A percentile compares a stretch with the other conserved stretches of the same genome.
Evolutionary conservation across 2,113 vertebrate species (phyloP).

Genomic region (Peucedramus taeniatus): DNA sequence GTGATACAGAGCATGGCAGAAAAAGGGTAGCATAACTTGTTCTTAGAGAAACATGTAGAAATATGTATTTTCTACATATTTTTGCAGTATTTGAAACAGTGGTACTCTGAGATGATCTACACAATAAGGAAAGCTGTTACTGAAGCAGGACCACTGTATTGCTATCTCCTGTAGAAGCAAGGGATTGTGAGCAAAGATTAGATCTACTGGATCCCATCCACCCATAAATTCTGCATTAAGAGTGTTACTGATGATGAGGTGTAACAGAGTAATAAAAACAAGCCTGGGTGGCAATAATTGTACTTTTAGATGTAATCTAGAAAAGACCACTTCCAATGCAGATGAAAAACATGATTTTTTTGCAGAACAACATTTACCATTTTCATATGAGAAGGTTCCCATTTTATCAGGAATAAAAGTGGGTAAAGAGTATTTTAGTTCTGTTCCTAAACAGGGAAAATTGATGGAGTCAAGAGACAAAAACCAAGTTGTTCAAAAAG

Average conservation of each 20-base stretch:
- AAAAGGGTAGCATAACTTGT: rapidly evolving
- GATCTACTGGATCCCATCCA: not conserved
- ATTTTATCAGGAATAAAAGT: not conserved
- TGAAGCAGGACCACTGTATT: not conserved
- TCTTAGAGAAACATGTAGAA: not conserved
- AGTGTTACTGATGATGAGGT: not conserved
- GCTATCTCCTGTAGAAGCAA: not conserved
- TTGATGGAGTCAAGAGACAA: not conserved
- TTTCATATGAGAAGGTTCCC: not conserved
- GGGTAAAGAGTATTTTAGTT: not conserved
- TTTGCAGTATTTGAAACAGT: not conserved
- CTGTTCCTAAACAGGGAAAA: not conserved
- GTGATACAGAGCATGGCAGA: not conserved
- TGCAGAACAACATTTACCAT: not conserved
- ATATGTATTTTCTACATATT: not conserved
- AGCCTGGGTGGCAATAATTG: not conserved
- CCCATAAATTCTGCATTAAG: not conserved
- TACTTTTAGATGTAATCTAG: not conserved
- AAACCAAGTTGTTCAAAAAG: not conserved
- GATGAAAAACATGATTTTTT: not conserved
- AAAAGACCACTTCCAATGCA: not conserved
- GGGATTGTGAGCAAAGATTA: not conserved
- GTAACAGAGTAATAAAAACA: not conserved
- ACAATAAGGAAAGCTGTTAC: not conserved
- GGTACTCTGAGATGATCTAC: not conserved